phyloP scores from a whole-genome alignment of 2,888 invertebrate species.

The Pristionchus entomophagus region DNA sequence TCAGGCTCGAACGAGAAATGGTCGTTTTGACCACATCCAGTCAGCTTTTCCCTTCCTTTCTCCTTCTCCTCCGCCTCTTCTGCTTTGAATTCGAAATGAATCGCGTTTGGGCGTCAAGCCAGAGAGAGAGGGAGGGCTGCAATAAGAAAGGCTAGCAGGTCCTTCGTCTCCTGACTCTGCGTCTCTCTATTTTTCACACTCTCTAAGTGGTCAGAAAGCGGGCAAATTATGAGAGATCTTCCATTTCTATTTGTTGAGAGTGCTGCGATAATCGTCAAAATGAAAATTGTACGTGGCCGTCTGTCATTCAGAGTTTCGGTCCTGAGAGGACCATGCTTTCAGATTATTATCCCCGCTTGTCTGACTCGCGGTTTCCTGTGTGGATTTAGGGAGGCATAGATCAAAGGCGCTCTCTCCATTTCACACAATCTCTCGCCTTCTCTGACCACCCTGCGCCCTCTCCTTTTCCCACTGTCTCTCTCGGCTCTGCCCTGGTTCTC shows the following conservation, averaged over 20 bases:
- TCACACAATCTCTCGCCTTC: neutral
- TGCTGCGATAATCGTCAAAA: neutral
- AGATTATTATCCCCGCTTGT: neutral
- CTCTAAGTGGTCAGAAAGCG: neutral
- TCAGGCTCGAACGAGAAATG: neutral
- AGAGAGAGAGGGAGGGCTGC: too few species aligned
- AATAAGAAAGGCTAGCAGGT: slow-evolving; percentile 15
- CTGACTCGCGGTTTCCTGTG: neutral
- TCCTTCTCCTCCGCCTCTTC: too few species aligned
- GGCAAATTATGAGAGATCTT: neutral
- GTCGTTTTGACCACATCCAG: neutral
- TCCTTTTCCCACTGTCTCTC: neutral
- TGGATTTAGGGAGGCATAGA: neutral
- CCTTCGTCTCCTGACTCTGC: neutral
- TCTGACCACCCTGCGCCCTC: neutral
- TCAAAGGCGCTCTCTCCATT: neutral
- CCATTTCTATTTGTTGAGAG: neutral
- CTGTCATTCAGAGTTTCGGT: neutral
- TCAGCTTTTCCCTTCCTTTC: neutral
- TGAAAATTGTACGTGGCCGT: neutral
- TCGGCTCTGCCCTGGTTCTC: neutral
- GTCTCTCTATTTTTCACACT: neutral
- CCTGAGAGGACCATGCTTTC: neutral
- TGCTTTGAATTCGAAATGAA: slow-evolving; percentile 41
- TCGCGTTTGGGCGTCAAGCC: slow-evolving; percentile 2